Evolutionary conservation across 92 coral and sea anemone genomes (phyloP), one percentile per base, ranked within the genome.

Genomic region (Galaxea fascicularis): DNA sequence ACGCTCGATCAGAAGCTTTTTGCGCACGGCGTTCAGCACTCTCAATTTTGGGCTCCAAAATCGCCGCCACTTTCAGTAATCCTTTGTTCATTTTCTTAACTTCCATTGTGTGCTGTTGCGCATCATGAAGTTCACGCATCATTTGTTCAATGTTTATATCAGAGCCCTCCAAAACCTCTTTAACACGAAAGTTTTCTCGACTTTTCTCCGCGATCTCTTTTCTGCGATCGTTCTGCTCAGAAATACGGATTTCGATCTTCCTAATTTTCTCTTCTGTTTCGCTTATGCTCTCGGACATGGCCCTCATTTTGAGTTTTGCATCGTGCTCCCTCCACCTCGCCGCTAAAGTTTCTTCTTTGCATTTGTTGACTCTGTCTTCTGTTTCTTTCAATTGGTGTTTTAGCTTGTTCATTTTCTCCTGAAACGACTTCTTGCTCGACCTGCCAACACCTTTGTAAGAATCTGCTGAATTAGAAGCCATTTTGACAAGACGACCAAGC

Each of bases 151-250:
- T 47, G n/a, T 89, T 65, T 30, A 46, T 41, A 0, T 63, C 77
- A 16, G 82, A 76, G 11, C 85, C 86, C 52, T 85, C 86, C 64
- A 85, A 77, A 17, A 56, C 81, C 57, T 85, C 79, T 29, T 56
- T 39, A 56, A 78, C 87, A 57, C 87, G 86, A 39, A 29, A 73
- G 68, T 89, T 89, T 57, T 89, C 92, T 22, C 92, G 89, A 16
- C 14, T 73, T 62, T 84, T 73, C 73, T 78, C 87, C 8, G 87
- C 83, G 8, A 84, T 71, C 27, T 89, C 92, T 77, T 89, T 76
- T 56, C 87, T 85, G 0, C 84, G 73, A 24, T 60, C 68, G 18
- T 78, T 78, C 21, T 86, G 86, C 54, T 79, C 47, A 7, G 85
- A 78, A 49, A 89, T 89, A 15, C 84, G 82, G 52, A 41, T 68